Base-by-base conservation (phyloP, 2,113 vertebrate species). In the Mungos mungo region DNA sequence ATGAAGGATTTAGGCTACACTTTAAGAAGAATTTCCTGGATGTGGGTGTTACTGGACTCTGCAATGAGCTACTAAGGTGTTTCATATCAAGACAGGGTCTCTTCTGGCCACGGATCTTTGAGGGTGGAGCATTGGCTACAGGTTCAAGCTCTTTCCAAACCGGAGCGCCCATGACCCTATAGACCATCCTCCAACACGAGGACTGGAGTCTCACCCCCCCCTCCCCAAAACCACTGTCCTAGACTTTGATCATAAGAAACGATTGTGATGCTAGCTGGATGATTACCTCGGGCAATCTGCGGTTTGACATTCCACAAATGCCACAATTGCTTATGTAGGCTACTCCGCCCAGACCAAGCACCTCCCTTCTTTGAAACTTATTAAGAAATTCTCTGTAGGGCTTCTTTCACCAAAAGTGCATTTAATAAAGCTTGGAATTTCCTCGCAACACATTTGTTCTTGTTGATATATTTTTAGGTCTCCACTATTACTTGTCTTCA, bases 371-470 rank as follows among this genome's bases (percentile, higher is more conserved):
- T 96, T 92, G 85, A 97, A 87, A 92, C 95, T 79, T 91, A 96
- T 96, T 92, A 94, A 98, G 89, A 97, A 97, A 96, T 91, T 95
- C 35, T 95, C 71, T 85, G 31, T 93, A 96, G 96, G 97, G n/a
- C 83, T 93, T 94, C 50, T 96, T 97, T 63, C 93, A 92, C 63
- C 97, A 66, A 95, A 63, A 87, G 88, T 0, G 0, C 82, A 33
- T 97, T 98, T 98, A 97, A 98, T 98, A 98, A 98, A 97, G 60
- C 88, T 95, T 91, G 90, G 96, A 97, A 98, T 97, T 98, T 83
- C 76, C 74, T 72, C n/a, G 5, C 19, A 66, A 29, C 91, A 85
- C 97, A 95, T 96, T 81, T 72, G 50, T 83, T 95, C 95, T 88
- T 83, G 89, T 79, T 79, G 92, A 60, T 89, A 10, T 88, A 92